These are phyloP conservation scores for Leptodactylus fallax DNA, from an alignment of 2,797 vertebrate genomes.

Conservation along the genomic window DNA sequence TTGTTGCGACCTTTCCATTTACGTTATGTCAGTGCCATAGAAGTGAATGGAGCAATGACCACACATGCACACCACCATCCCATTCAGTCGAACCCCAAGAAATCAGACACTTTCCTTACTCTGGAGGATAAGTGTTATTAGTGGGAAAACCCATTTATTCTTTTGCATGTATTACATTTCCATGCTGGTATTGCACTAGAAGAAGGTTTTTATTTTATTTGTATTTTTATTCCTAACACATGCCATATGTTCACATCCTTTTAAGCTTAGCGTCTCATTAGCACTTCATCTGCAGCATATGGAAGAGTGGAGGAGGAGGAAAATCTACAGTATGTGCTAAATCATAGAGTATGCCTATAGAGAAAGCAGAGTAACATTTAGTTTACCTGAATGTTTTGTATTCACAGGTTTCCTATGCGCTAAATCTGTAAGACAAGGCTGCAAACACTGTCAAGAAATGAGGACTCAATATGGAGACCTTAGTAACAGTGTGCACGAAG, in stretches of 20 bases:
- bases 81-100: too few relatives aligned
- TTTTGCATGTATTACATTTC: too few relatives aligned
- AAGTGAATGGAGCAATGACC: too few relatives aligned
- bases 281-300: background rate
- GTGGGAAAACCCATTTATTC: too few relatives aligned
- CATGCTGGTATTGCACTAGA: background rate
- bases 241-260: background rate
- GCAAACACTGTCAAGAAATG: background rate
- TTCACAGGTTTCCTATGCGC: background rate
- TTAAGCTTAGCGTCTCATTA: background rate
- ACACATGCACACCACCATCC: too few relatives aligned
- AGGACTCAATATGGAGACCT: background rate
- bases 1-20: too few relatives aligned
- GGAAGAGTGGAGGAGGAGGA: background rate
- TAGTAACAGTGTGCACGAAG: background rate
- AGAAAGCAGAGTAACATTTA: background rate
- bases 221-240: background rate
- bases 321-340: background rate
- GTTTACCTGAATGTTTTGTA: constrained; percentile 20
- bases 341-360: background rate
- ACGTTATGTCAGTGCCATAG: too few relatives aligned
- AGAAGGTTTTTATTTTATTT: background rate
- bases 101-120: too few relatives aligned
- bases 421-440: constrained; percentile 27
- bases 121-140: too few relatives aligned